phyloP scores from a whole-genome alignment of 2,797 vertebrate genomes.

The Scarus forsteni region DNA sequence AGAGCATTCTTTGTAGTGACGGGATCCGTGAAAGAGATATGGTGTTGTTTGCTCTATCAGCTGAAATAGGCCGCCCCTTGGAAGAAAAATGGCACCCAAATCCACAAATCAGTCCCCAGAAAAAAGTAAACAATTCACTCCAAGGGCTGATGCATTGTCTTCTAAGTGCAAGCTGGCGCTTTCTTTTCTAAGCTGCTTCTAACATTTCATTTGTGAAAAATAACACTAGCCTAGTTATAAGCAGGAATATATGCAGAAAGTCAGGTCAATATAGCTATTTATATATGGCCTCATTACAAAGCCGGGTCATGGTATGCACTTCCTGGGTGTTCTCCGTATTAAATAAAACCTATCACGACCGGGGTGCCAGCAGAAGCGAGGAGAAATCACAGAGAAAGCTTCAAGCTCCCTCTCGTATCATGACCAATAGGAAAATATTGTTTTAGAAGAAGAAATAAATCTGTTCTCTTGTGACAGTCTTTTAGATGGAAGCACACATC shows the following conservation, averaged over 20 bases:
- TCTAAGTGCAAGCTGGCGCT: conserved; percentile 65
- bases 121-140: conserved; percentile 75
- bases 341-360: conserved; percentile 56
- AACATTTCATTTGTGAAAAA: conserved; percentile 75
- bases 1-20: conserved; percentile 69
- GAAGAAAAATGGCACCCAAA: conserved; percentile 62
- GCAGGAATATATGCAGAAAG: conserved; percentile 72
- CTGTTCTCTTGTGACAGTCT: conserved; percentile 43
- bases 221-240: conserved; percentile 68
- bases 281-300: conserved; percentile 80
- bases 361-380: background rate
- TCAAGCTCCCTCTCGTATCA: conserved; percentile 21
- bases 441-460: conserved; percentile 60
- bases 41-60: conserved; percentile 60
- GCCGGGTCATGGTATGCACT: conserved; percentile 65
- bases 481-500: conserved; percentile 56
- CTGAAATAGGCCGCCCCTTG: conserved; percentile 47
- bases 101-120: conserved; percentile 67
- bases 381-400: conserved; percentile 22
- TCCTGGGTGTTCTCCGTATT: conserved; percentile 64
- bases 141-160: conserved; percentile 74
- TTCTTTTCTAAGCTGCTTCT: conserved; percentile 68
- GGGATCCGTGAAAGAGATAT: conserved; percentile 67
- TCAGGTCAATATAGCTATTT: conserved; percentile 80
- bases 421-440: conserved; percentile 36